These are phyloP conservation scores for Apotomis betuletana DNA, from an alignment of 2,888 invertebrate genomes.

Conservation along the genomic window DNA sequence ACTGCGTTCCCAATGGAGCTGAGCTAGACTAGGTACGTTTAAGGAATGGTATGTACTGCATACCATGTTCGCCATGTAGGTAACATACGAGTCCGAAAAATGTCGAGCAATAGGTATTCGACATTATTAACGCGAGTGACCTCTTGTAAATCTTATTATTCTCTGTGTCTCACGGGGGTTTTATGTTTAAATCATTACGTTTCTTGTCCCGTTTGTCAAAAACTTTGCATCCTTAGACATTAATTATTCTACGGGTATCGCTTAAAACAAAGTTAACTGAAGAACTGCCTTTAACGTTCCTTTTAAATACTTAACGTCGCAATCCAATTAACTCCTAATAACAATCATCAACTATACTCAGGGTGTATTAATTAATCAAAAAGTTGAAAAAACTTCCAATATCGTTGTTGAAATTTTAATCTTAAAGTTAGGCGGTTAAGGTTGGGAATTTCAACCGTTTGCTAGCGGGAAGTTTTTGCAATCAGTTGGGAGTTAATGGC, in stretches of 20 bases:
- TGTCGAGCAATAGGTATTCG: no score
- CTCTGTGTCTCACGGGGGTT: no score
- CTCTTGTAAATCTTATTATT: no score
- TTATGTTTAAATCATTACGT: neutral
- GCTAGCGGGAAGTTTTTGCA: conserved; percentile 65
- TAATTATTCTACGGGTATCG: conserved; percentile 6
- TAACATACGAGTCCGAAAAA: no score
- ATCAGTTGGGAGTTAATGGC: conserved; percentile 68
- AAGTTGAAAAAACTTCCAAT: conserved; percentile 47
- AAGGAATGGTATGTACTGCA: no score
- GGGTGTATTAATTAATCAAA: conserved; percentile 44
- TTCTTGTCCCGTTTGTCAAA: neutral
- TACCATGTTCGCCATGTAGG: no score
- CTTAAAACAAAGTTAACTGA: conserved; percentile 2
- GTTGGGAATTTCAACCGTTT: conserved; percentile 58
- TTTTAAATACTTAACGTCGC: conserved; percentile 35
- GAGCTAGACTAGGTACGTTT: no score
- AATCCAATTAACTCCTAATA: conserved; percentile 38
- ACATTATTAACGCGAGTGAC: no score
- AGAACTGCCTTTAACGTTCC: conserved; percentile 15
- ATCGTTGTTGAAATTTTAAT: conserved; percentile 47
- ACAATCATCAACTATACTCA: conserved; percentile 39
- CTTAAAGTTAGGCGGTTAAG: conserved; percentile 54
- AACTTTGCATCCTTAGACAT: conserved; percentile 2
- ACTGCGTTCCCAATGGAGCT: no score